phyloP scores from a whole-genome alignment of 2,888 invertebrate species.

The Lasioglossum marginatum region DNA sequence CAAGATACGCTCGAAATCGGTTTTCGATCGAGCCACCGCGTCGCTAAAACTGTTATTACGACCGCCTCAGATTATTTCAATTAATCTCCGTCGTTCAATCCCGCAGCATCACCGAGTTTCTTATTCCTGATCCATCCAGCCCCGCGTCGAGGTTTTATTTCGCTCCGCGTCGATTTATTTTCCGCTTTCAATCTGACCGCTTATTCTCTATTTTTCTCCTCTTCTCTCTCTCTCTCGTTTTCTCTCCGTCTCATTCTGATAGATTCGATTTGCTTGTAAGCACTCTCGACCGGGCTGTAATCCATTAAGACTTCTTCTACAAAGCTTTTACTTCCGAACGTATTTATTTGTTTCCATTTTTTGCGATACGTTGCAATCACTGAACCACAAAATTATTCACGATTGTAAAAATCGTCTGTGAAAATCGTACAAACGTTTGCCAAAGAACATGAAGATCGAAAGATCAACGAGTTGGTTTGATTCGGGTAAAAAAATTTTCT shows the following conservation, averaged over 20 bases:
- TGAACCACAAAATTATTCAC: background rate
- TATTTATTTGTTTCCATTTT: background rate
- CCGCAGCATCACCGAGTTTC: slow-evolving; percentile 33
- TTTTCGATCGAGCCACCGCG: background rate
- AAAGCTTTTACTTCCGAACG: background rate
- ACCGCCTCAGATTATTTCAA: slow-evolving; percentile 20
- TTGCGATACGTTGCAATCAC: background rate
- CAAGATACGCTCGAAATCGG: background rate
- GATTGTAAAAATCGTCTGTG: background rate
- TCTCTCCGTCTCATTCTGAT: background rate
- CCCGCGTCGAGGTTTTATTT: slow-evolving; percentile 27
- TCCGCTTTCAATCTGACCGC: slow-evolving; percentile 37
- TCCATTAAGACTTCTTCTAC: background rate
- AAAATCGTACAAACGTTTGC: too few relatives aligned
- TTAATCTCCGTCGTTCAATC: slow-evolving; percentile 38
- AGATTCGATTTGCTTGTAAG: background rate
- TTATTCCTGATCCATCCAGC: slow-evolving; percentile 34
- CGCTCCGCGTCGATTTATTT: slow-evolving; percentile 38
- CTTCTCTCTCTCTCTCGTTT: background rate
- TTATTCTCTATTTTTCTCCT: background rate
- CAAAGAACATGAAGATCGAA: background rate
- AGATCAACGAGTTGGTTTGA: background rate
- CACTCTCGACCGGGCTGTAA: background rate
- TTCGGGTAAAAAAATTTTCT: too few relatives aligned
- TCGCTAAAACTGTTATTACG: slow-evolving; percentile 6